Base-by-base conservation (phyloP, 92 coral and sea anemone species). In the Galaxea fascicularis region DNA sequence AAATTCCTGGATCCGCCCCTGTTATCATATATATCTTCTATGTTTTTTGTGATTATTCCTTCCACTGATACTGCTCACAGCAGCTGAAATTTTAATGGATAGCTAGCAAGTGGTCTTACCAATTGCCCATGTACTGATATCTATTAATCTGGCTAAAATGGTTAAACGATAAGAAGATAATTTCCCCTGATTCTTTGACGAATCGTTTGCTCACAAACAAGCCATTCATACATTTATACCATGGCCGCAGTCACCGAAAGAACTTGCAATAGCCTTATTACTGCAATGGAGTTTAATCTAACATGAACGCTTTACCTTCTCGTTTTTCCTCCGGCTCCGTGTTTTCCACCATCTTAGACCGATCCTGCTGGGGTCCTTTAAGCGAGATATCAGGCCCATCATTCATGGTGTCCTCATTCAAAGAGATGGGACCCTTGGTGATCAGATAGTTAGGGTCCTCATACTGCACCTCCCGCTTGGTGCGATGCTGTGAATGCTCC, bases 351-450 rank as follows among this genome's bases (percentile, higher is more conserved):
- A 56, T 17, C 30, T 28, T 29, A 1, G 87, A 70, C 24, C 46
- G 87, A 46, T 83, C 87, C 64, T 73, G 77, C 24, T 63, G 74
- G 12, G 87, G 80, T 41, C 80, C 87, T 63, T 63, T 65, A 13
- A 83, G 74, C 22, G 25, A 44, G 45, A 83, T 83, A 6, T 47
- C 80, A 47, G 79, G 73, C 17, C 53, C 81, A 63, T 83, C 87
- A 62, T 74, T 59, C 15, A 47, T 30, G 63, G 73, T 85, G 1
- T 80, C 88, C 76, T 89, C 93, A 10, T 68, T 82, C 68, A 92
- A 29, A 20, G 93, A 75, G 7, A 91, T 80, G 29, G 98, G 95
- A 7, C 95, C 95, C 59, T 87, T 93, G 47, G 95, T 89, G 88
- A 92, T 77, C 24, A 89, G 52, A 53, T 91, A 92, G 68, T 70